Evolutionary conservation across 2,888 invertebrate species (phyloP), one percentile per base, ranked within the genome.

Genomic region (Disparrhopalites patrizii): DNA sequence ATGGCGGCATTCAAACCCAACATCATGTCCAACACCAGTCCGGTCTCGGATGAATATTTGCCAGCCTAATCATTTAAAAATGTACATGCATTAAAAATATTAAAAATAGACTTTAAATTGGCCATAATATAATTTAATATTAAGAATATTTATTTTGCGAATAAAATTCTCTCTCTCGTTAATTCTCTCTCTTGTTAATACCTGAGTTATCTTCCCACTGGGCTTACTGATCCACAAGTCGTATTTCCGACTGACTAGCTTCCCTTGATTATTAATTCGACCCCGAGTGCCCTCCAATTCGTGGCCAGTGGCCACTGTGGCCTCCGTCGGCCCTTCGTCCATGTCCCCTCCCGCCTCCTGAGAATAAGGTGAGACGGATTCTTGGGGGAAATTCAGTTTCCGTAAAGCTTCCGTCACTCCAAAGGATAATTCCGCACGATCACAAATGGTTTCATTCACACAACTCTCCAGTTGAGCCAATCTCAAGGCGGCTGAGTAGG

Each of bases 401-500:
- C 69, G 51, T 23, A 75, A 54, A 2, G 72, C 72, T 38, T 71
- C 70, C 36, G 69, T 69, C 30, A 75, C 74, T 65, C 64, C 71
- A 18, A 33, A 43, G 13, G 73, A 55, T 5, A 76, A 50, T 28
- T 70, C 50, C 2, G 69, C 55, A 36, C 64, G 62, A 47, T 73
- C 68, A 61, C 72, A 73, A n/a, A 30, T 60, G 10, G 65, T 70
- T 38, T 65, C 71, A 38, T 70, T 70, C 8, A 38, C 31, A 33
- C 72, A 73, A 40, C 68, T 67, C 30, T 76, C 74, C 40, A 78
- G 68, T 65, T 78, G 77, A 28, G 77, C 76, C 60, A 78, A 68
- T 36, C 78, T 68, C 33, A 78, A 69, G 5, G 78, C 79, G 8
- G 79, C 78, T 7, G 78, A 78, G 50, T 77, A 77, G 3, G 78